Evolutionary conservation across 2,888 invertebrate genomes (phyloP).

Genomic region (Macropis europaea): DNA sequence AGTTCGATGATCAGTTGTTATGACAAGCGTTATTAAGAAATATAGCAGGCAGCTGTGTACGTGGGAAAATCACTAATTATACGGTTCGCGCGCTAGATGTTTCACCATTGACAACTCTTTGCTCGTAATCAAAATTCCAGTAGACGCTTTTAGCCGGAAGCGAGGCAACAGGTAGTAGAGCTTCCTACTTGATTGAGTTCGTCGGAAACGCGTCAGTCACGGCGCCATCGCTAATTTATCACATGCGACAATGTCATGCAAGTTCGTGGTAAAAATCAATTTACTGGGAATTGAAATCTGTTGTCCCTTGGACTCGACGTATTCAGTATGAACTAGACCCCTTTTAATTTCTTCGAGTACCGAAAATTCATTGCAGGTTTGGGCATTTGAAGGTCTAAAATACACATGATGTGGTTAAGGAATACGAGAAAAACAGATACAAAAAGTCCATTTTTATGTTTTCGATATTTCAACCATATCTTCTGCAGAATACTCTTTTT

Average conservation of each 20-base stretch:
- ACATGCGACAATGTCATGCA: neutral
- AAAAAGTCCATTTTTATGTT: too few species aligned
- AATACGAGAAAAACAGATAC: too few species aligned
- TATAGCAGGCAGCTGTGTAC: neutral
- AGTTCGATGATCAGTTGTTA: neutral
- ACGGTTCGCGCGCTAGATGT: constrained; percentile 4
- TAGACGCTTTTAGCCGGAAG: constrained; percentile 37
- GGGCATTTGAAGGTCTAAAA: too few species aligned
- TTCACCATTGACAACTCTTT: constrained; percentile 12
- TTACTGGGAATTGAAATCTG: too few species aligned
- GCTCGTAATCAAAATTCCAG: constrained; percentile 30
- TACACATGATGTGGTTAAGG: too few species aligned
- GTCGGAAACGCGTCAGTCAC: constrained; percentile 13
- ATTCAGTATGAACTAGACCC: too few species aligned
- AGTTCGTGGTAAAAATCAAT: neutral
- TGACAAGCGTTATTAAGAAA: constrained; percentile 14
- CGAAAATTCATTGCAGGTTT: too few species aligned
- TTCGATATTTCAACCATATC: too few species aligned
- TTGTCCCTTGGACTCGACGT: too few species aligned
- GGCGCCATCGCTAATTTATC: neutral
- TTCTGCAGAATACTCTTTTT: too few species aligned
- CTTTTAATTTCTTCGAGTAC: too few species aligned
- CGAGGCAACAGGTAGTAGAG: constrained; percentile 42
- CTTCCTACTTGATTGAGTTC: constrained; percentile 11
- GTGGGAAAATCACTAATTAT: constrained; percentile 44